Evolutionary conservation across 2,797 vertebrate genomes (phyloP), one percentile per base, ranked within the genome.

Genomic region (Myripristis jacobus): DNA sequence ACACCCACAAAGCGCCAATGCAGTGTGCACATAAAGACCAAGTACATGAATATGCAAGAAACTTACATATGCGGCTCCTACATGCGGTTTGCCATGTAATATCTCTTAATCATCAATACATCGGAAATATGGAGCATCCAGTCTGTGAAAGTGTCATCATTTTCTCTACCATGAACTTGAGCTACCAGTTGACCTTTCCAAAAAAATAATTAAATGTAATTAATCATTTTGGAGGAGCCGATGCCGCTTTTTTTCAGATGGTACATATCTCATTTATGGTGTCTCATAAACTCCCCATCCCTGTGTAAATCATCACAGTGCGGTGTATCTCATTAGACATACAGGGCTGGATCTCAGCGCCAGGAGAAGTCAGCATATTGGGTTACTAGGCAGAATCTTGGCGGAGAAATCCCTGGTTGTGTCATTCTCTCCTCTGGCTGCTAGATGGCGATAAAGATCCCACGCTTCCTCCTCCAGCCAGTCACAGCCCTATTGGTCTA

Each of bases 331-430:
- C 77, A 79, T 90, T 82, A 77, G 29, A 72, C 47, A 87, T 81
- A 70, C 73, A 81, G 29, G 58, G 55, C 58, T 78, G 80, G 68
- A 69, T 77, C 67, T 74, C 65, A 34, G 70, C 62, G 19, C 47
- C 73, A 73, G 61, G 50, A 78, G 77, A 82, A 86, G 86, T 91
- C 91, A 92, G 87, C 89, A 91, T 43, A 81, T 88, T 84, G 79
- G 24, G 92, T 93, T 93, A 90, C 92, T 43, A 91, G 90, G 92
- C 91, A 93, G 92, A 93, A 81, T 73, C 15, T 25, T 11, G 16
- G 34, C 41, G 51, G 12, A 2, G 1, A 25, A 38, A 46, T 15
- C 50, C 48, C 16, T 27, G 21, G 3, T 31, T 11, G 41, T 34
- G 78, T 31, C 21, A 38, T 71, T 73, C 77, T 54, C 41, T 2